phyloP scores from a whole-genome alignment of 2,888 invertebrate genomes.

The Metalampra italica region DNA sequence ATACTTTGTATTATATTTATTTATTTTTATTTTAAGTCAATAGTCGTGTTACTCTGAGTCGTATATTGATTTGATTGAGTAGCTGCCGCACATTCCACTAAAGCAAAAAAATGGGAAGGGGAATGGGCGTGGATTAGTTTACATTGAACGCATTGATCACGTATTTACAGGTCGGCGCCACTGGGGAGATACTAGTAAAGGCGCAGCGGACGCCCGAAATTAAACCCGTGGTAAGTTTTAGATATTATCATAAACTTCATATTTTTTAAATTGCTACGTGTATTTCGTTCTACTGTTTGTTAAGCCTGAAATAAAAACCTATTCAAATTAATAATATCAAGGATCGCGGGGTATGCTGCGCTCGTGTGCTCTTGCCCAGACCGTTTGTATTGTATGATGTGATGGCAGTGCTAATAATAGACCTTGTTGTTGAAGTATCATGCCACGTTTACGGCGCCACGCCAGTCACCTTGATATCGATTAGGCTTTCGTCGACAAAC shows the following conservation, averaged over 20 bases:
- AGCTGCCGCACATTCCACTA: neutral
- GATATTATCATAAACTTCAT: conserved; percentile 18
- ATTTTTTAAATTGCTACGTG: too few species aligned
- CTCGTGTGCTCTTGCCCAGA: conserved; percentile 28
- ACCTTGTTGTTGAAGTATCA: conserved; percentile 44
- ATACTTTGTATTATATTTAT: too few species aligned
- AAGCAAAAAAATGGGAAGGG: neutral
- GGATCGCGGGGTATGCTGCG: conserved; percentile 12
- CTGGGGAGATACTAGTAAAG: conserved; percentile 72
- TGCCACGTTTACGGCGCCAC: conserved; percentile 39
- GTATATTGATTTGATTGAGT: too few species aligned
- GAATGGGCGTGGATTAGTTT: conserved; percentile 15
- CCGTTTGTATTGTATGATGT: conserved; percentile 33
- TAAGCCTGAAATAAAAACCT: too few species aligned
- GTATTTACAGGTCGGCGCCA: conserved; percentile 70
- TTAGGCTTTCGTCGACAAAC: conserved; percentile 36
- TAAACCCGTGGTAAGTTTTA: conserved; percentile 70
- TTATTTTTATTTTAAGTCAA: too few species aligned
- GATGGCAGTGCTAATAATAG: conserved; percentile 61
- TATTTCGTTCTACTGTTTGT: too few species aligned
- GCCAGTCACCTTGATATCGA: conserved; percentile 60
- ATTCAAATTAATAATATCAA: too few species aligned
- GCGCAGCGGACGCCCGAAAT: conserved; percentile 68
- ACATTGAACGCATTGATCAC: conserved; percentile 68
- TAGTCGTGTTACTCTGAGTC: too few species aligned